Evolutionary conservation across 64 coral and sea anemone genomes (phyloP), one percentile per base, ranked within the genome.

Genomic region (Dendrophyllia cribrosa): DNA sequence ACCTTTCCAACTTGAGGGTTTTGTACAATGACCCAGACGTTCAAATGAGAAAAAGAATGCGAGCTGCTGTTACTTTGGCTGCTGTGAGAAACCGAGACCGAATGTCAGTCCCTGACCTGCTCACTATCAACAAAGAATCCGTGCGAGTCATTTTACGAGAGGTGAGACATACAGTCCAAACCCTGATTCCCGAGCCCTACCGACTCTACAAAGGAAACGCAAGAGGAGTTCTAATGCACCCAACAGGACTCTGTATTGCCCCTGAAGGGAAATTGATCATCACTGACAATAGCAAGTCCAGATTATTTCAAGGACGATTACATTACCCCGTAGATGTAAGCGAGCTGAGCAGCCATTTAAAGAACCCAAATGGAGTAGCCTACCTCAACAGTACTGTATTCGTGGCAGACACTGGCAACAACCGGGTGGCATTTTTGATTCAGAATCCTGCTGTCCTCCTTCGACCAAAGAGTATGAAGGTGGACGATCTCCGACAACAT

Each of bases 321-420:
- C 78, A 91, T 45, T 91, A 91, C 43, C 89, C 89, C 10, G 76
- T 82, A 20, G 89, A 91, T 73, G 78, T 90, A 44, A 80, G 75
- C 21, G 89, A 91, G 53, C 15, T 91, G 9, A 72, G 49, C 48
- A 70, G 67, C 17, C 70, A 48, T 72, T 82, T 91, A 34, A 80
- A 64, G 16, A 81, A 70, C 21, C 89, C 89, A n/a, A 49, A 85
- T n/a, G 78, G 65, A 58, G 50, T 91, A 20, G 53, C 65, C 9
- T 85, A 48, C 76, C 20, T 83, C 47, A 62, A 59, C 58, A 61
- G 70, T n/a, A 78, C 83, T 34, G 7, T 70, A 16, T 91, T 72
- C 70, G 79, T 50, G 3, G 89, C 89, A 61, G 89, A 91, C 51
- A 85, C 79, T 22, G 79, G 89, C 43, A 91, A 91, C 53, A 50